Evolutionary conservation across 2,888 invertebrate species (phyloP), one percentile per base, ranked within the genome.

Genomic region (Parnassius glacialis): DNA sequence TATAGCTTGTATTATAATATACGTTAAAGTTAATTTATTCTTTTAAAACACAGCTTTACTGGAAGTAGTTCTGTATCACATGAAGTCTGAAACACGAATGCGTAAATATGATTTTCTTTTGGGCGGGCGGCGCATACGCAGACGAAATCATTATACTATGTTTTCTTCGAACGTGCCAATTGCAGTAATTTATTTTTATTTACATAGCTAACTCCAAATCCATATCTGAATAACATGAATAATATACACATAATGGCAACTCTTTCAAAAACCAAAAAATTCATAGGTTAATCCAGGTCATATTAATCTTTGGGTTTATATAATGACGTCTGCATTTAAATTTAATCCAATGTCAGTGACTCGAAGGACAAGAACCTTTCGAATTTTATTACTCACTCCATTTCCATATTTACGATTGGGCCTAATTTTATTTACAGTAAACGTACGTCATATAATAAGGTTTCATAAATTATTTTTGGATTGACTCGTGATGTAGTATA

Each of bases 271-370:
- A 2, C 42, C 25, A 12, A 59, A 20, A 59, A 34, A 34, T 34
- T 34, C 34, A 34, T 34, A 34, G 34, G 34, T 51, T 25, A 10
- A 50, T 13, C 34, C 34, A 43, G 48, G 44, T 42, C 50, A 54
- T 0, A 41, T n/a, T 9, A 12, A 34, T 9, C 1, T 25, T 34
- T 55, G 11, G 50, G 16, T 42, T 52, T 53, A 5, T 9, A 43
- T 2, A 12, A 41, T 41, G 79, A 82, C 80, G 80, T 76, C 80
- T 82, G 78, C 81, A 81, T 84, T 83, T 85, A 82, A 81, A 77
- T 81, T 80, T 71, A 78, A 78, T 79, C 79, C 72, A 78, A 80
- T 80, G 87, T 87, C 87, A 89, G 76, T 87, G 89, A 89, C 86
- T 84, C 74, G 73, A 73, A 71, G 65, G 65, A 62, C 56, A 63